Evolutionary conservation across 1,140 invertebrate species (phyloP).

Genomic region (Heliothis subflexa): DNA sequence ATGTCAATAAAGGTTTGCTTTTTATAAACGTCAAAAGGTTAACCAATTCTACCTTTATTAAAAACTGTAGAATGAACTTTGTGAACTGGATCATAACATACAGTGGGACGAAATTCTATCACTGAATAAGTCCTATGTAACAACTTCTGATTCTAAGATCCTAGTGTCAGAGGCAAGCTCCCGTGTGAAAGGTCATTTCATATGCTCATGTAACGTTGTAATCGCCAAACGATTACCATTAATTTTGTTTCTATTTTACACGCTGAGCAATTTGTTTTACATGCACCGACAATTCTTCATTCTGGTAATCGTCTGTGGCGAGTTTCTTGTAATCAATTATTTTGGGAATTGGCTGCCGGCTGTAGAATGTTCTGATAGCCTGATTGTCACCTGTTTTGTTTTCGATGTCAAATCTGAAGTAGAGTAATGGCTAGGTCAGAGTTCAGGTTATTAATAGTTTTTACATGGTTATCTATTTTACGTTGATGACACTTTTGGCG

Average conservation of each 20-base stretch:
- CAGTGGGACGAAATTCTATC: neutral
- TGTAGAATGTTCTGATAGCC: neutral
- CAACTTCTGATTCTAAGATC: neutral
- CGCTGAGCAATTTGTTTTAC: constrained; percentile 24
- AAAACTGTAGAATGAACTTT: no score
- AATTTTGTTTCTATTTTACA: constrained; percentile 20
- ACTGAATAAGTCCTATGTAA: no score
- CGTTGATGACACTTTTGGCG: no score
- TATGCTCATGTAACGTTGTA: constrained; percentile 17
- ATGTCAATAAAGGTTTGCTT: no score
- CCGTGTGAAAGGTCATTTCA: constrained; percentile 58
- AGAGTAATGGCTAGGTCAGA: no score
- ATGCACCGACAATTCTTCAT: constrained; percentile 10
- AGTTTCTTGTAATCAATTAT: constrained; percentile 23
- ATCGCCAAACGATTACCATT: constrained; percentile 33
- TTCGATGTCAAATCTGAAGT: no score
- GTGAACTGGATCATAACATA: no score
- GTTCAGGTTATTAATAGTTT: no score
- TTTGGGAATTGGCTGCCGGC: neutral
- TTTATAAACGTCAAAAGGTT: no score
- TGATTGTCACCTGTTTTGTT: constrained; percentile 3
- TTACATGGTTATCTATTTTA: no score
- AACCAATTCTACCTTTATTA: no score
- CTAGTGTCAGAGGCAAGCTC: constrained; percentile 60
- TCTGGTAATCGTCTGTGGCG: constrained; percentile 2